These are phyloP conservation scores for Danio tinwini DNA, from an alignment of 2,797 vertebrate species.

Conservation along the genomic window DNA sequence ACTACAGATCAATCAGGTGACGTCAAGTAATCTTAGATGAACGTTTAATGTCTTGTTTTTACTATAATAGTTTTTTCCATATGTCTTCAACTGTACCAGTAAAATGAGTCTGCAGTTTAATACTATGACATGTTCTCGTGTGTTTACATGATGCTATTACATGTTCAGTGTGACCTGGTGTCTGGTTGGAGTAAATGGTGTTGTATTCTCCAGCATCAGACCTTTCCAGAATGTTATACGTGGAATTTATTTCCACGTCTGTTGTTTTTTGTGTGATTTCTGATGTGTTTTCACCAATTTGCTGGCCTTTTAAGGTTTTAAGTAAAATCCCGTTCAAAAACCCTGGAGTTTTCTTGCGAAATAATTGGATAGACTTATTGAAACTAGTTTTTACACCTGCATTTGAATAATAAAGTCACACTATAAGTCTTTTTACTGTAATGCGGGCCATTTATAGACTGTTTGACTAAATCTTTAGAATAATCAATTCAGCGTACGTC, in stretches of 20 bases:
- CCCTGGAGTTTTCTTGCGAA: not conserved
- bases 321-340: not conserved
- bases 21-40: not conserved
- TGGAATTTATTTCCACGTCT: not conserved
- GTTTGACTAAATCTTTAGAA: not conserved
- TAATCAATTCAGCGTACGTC: constrained; percentile 8
- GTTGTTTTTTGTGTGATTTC: not conserved
- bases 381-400: not conserved
- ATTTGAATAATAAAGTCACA: not conserved
- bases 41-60: not conserved
- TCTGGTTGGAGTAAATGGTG: not conserved
- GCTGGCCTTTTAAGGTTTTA: not conserved
- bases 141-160: not conserved
- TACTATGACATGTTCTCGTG: constrained; percentile 8
- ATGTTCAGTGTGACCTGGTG: not conserved
- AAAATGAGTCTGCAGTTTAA: not conserved
- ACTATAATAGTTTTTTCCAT: not conserved
- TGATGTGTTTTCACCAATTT: not conserved
- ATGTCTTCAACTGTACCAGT: no score
- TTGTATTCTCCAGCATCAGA: not conserved
- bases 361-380: not conserved
- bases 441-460: constrained; percentile 3
- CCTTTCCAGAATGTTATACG: not conserved
- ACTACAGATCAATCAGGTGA: not conserved
- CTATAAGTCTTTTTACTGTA: not conserved